These are phyloP conservation scores for Mechanitis messenoides DNA, from an alignment of 2,888 invertebrate species.

Conservation along the genomic window DNA sequence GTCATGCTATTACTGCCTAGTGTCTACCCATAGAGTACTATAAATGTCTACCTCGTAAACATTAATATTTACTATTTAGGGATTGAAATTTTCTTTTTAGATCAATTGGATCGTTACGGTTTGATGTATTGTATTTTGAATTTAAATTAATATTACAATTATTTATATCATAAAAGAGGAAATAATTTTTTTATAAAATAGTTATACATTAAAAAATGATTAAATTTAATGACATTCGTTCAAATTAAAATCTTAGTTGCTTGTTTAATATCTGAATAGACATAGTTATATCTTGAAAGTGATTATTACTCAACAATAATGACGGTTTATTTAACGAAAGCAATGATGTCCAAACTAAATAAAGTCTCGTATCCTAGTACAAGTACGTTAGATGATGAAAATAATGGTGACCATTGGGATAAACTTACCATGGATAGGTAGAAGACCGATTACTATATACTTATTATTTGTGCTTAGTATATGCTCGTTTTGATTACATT, in stretches of 20 bases:
- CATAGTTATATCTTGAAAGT: neutral
- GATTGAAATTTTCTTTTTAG: no score
- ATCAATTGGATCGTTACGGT: no score
- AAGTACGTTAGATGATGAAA: conserved; percentile 38
- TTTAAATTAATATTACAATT: neutral
- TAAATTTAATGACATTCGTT: no score
- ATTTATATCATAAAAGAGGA: conserved; percentile 6
- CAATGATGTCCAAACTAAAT: conserved; percentile 59
- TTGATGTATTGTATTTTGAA: no score
- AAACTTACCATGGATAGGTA: conserved; percentile 49
- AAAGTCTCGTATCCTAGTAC: conserved; percentile 46
- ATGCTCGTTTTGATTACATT: neutral
- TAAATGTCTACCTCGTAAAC: no score
- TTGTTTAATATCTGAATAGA: no score
- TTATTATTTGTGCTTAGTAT: neutral
- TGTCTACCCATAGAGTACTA: no score
- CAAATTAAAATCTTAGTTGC: no score
- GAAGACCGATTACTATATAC: neutral
- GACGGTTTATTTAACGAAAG: conserved; percentile 64
- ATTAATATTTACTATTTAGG: no score
- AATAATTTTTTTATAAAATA: neutral
- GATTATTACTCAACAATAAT: conserved; percentile 33
- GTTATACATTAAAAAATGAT: neutral
- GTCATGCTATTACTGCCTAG: no score
- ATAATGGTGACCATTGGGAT: conserved; percentile 56